Base-by-base conservation (phyloP, 2,888 invertebrate genomes). In the Drosophila gaucha region DNA sequence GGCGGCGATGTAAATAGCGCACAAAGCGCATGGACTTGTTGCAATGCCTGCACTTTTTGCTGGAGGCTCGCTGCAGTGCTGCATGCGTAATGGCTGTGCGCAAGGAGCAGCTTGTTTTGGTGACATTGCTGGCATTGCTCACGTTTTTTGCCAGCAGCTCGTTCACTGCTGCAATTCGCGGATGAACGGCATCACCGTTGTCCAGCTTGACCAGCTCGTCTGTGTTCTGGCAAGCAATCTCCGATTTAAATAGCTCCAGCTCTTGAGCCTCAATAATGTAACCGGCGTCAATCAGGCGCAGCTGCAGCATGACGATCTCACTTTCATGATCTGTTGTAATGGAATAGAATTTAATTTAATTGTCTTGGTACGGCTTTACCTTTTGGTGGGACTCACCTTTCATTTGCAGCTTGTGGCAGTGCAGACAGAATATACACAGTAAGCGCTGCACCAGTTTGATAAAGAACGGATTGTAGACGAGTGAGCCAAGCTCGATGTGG, bases 391-490 rank as follows among this genome's bases (percentile, higher is more conserved):
- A 63, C 64, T 87, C 87, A 94, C 94, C 92, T 89, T 94, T 92
- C 84, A 95, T 93, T 92, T 96, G 96, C 9, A 97, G 91, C 78
- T 92, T 93, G 74, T 92, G 94, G 89, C 97, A 97, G 51, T 93
- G 92, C 5, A 96, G 90, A 87, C 97, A 97, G 18, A 94, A 93
- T 1, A 95, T 92, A 68, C 94, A 93, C 50, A 97, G 92, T 8
- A 97, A 90, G 1, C 93, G 93, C 56, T 93, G 94, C 16, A 98
- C 93, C 28, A 94, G 93, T 86, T 95, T 95, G 69, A 96, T 95
- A 87, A 97, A 97, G 44, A 99, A 89, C 0, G 99, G 99, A 93
- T 99, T 99, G 59, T 97, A 95, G 0, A 97, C 96, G 0, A 97
- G 95, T 10, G 98, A 92, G 0, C 97, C 97, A 1, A 99, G 92